Evolutionary conservation across 2,888 invertebrate species (phyloP).

Genomic region (Mesodorylaimus sp.): DNA sequence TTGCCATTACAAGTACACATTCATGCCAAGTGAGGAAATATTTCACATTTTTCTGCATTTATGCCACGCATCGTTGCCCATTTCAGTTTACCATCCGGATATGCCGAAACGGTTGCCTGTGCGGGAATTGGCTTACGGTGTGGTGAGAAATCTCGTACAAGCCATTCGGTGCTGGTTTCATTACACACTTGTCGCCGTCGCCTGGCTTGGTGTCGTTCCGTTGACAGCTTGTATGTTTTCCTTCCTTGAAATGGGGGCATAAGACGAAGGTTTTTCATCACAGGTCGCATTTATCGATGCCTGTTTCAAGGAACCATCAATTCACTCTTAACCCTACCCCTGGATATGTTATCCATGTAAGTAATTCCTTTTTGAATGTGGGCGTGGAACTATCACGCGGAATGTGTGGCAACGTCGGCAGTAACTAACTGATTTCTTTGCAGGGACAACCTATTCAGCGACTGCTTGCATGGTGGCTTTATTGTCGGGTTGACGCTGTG

Average conservation of each 20-base stretch:
- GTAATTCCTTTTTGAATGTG: slow-evolving; percentile 16
- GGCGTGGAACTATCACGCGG: not conserved
- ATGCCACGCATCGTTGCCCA: slow-evolving; percentile 1
- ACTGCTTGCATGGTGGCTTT: slow-evolving; percentile 86
- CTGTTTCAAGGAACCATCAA: slow-evolving; percentile 76
- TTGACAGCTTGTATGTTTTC: slow-evolving; percentile 62
- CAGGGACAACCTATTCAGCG: slow-evolving; percentile 33
- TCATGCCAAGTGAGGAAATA: slow-evolving; percentile 56
- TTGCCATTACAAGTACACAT: slow-evolving; percentile 89
- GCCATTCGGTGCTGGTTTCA: slow-evolving; percentile 92
- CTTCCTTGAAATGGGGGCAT: no score
- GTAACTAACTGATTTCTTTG: slow-evolving; percentile 13
- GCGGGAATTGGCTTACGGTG: slow-evolving; percentile 71
- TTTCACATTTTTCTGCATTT: not conserved
- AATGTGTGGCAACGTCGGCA: not conserved
- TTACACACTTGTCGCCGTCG: slow-evolving; percentile 83
- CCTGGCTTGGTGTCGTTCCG: slow-evolving; percentile 92
- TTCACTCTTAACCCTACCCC: slow-evolving; percentile 54
- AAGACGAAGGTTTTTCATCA: slow-evolving; percentile 15
- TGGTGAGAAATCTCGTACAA: slow-evolving; percentile 66
- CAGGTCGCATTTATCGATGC: slow-evolving; percentile 66
- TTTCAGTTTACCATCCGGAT: slow-evolving; percentile 77
- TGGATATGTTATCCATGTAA: slow-evolving; percentile 68
- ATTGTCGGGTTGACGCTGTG: slow-evolving; percentile 73
- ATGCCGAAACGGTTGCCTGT: slow-evolving; percentile 95